A percentile compares a stretch with the other conserved stretches of the same genome.
Conservation (phyloP, 2,797 vertebrate genomes). For the Tamandua tetradactyla region DNA sequence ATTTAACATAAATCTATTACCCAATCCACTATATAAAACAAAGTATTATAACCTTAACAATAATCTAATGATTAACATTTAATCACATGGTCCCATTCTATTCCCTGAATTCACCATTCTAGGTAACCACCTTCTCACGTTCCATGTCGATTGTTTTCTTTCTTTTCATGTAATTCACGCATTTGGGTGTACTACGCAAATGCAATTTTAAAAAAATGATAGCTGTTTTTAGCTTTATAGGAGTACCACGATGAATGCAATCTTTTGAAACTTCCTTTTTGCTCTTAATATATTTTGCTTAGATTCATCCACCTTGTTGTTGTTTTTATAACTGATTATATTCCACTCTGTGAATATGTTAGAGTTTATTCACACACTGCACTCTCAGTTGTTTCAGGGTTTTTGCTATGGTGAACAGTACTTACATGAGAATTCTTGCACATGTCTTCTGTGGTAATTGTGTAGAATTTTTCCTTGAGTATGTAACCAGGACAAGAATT, state of each 20-base stretch:
- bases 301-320: background rate
- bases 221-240: background rate
- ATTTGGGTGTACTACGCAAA: background rate
- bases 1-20: background rate
- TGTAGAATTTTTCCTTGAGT: background rate
- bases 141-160: background rate
- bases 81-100: too few relatives aligned
- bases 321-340: background rate
- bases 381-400: rapidly evolving
- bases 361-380: too few relatives aligned
- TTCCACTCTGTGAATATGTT: background rate
- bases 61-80: background rate
- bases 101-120: background rate
- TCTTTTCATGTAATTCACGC: background rate
- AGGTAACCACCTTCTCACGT: background rate
- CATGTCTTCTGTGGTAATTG: background rate
- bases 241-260: background rate
- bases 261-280: background rate
- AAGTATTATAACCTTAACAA: background rate
- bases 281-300: background rate
- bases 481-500: background rate
- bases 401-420: background rate
- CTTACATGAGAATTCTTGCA: background rate
- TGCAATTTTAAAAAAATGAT: too few relatives aligned
- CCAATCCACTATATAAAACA: background rate